These are phyloP conservation scores for Papilio polytes DNA, from an alignment of 1,140 invertebrate genomes.

Conservation along the genomic window DNA sequence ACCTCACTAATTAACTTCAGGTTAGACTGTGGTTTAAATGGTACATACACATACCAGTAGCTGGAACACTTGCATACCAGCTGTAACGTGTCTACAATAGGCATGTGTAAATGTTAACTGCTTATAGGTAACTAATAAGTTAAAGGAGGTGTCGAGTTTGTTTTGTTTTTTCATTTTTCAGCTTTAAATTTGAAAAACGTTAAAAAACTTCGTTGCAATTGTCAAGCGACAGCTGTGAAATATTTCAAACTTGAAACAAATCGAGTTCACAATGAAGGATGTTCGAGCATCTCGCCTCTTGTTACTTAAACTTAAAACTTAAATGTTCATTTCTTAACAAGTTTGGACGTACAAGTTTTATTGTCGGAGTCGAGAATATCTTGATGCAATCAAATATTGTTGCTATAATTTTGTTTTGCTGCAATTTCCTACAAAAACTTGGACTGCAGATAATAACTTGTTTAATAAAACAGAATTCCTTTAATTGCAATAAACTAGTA, in stretches of 20 bases:
- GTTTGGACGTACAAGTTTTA: constrained; percentile 9
- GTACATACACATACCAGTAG: no score
- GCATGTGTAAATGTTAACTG: no score
- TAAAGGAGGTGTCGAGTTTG: no score
- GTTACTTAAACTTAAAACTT: constrained; percentile 26
- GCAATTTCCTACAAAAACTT: background rate
- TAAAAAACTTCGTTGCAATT: background rate
- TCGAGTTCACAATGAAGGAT: constrained; percentile 1
- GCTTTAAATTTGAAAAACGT: background rate
- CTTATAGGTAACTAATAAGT: no score
- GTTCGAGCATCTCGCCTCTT: background rate
- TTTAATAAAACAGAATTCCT: no score
- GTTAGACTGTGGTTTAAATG: no score
- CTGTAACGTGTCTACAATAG: no score
- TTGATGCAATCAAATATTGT: background rate
- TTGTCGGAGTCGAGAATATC: background rate
- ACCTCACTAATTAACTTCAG: no score
- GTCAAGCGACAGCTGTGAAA: background rate
- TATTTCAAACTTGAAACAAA: background rate
- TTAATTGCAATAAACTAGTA: no score
- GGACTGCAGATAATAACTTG: background rate
- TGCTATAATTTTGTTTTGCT: background rate
- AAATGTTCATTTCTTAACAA: background rate
- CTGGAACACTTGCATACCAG: no score
- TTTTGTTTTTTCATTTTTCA: background rate